A percentile compares a stretch with the other conserved stretches of the same genome.
phyloP scores from a whole-genome alignment of 2,113 vertebrate genomes.

The Nanorana parkeri region DNA sequence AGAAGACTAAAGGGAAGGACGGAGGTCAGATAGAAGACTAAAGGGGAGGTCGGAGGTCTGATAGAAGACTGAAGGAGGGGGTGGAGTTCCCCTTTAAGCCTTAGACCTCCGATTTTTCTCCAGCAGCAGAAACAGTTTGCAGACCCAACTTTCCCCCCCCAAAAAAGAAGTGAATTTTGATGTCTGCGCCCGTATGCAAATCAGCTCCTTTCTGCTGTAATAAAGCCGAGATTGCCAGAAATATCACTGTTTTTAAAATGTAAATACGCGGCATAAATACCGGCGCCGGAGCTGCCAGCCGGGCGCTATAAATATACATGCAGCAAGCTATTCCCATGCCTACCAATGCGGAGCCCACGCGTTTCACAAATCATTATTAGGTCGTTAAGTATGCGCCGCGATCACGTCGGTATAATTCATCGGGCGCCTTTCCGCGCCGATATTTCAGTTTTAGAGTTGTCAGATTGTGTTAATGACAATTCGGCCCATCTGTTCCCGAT shows the following conservation, averaged over 20 bases:
- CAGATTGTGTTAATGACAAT: conserved; percentile 87
- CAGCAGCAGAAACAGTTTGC: neutral
- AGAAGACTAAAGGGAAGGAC: too few relatives aligned
- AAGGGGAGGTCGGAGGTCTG: too few relatives aligned
- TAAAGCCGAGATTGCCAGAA: conserved; percentile 51
- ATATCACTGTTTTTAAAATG: conserved; percentile 59
- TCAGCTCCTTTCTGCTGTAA: conserved; percentile 44
- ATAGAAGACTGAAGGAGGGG: too few relatives aligned
- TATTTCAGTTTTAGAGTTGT: conserved; percentile 89
- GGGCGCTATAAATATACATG: conserved; percentile 54
- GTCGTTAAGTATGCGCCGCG: conserved; percentile 81
- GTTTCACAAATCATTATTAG: conserved; percentile 84
- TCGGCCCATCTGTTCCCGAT: conserved; percentile 83
- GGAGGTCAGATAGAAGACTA: too few relatives aligned
- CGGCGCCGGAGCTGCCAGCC: conserved; percentile 29
- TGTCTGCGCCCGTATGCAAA: conserved; percentile 49
- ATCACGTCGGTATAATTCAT: conserved; percentile 89
- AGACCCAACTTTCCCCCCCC: conserved; percentile 26
- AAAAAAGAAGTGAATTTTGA: conserved; percentile 40
- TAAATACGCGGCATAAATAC: conserved; percentile 56
- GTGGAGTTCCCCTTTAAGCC: too few relatives aligned
- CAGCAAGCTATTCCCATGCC: conserved; percentile 56
- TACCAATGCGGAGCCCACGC: conserved; percentile 77
- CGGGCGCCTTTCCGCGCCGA: conserved; percentile 83
- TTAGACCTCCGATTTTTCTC: too few relatives aligned